Evolutionary conservation across 2,888 invertebrate genomes (phyloP), one percentile per base, ranked within the genome.

Genomic region (Acanthosepion pharaonis): DNA sequence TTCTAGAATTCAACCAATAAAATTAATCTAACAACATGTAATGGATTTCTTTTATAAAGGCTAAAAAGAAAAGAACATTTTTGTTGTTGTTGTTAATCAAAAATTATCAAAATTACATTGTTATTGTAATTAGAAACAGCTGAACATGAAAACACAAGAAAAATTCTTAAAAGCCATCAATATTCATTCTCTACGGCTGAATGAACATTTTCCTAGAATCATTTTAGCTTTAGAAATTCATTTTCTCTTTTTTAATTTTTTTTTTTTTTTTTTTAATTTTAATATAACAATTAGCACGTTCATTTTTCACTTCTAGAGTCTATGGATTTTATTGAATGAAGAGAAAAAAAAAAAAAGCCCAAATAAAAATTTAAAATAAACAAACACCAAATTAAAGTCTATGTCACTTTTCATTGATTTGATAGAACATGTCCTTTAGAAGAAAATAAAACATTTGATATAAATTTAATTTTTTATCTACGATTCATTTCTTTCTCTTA

Each of bases 11-110:
- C 78, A n/a, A 78, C n/a, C n/a, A n/a, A 78, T 33, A 78, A 11
- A 78, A 78, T 78, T 78, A 78, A 78, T 78, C 78, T n/a, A 78
- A 78, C 78, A 78, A n/a, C 78, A 78, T 78, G 78, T n/a, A 78
- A 78, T 78, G 78, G n/a, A 78, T 78, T 78, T 15, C 11, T n/a
- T 78, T 78, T 9, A 9, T n/a, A n/a, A n/a, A 78, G 11, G 6
- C 9, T 33, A 9, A 15, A 11, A 78, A 42, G 42, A 42, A 42
- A 42, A 42, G 42, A 9, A n/a, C 11, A 3, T 15, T n/a, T 33
- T 33, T 78, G 42, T 42, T 42, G 42, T 42, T 42, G 42, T 78
- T 78, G n/a, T 78, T 78, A 78, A 78, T 78, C 78, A n/a, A 33
- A n/a, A 78, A 78, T 78, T 78, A 78, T 78, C 78, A 15, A 78